phyloP scores from a whole-genome alignment of 2,888 invertebrate genomes.

The Diplolepis rosae region DNA sequence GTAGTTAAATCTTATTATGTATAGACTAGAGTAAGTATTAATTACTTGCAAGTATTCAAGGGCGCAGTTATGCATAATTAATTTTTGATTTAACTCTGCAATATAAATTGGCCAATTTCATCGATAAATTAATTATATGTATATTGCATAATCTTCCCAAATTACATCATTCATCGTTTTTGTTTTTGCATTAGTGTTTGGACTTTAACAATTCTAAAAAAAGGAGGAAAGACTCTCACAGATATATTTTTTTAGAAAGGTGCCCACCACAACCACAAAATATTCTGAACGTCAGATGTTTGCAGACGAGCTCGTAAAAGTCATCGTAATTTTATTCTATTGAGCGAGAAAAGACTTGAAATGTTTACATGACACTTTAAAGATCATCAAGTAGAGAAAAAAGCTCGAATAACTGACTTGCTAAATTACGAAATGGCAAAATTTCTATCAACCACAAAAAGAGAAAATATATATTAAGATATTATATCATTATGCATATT shows the following conservation, averaged over 20 bases:
- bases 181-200: not conserved
- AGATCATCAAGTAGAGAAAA: not conserved
- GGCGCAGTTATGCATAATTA: not conserved
- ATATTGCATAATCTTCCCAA: not conserved
- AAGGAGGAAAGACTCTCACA: not conserved
- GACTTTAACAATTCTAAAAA: not conserved
- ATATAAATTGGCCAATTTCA: not conserved
- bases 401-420: not conserved
- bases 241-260: not conserved
- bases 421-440: too few species aligned
- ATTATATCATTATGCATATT: too few species aligned
- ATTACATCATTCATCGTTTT: too few species aligned
- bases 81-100: not conserved
- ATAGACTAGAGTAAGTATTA: not conserved
- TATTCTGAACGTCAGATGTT: not conserved
- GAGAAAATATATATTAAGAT: slow-evolving; percentile 6
- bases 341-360: not conserved
- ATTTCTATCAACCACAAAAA: too few species aligned
- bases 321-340: not conserved
- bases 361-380: not conserved
- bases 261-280: not conserved
- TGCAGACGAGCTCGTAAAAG: not conserved
- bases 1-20: not conserved
- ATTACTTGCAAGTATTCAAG: not conserved
- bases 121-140: not conserved